Conservation (phyloP, 2,797 vertebrate genomes). For the Varecia variegata region DNA sequence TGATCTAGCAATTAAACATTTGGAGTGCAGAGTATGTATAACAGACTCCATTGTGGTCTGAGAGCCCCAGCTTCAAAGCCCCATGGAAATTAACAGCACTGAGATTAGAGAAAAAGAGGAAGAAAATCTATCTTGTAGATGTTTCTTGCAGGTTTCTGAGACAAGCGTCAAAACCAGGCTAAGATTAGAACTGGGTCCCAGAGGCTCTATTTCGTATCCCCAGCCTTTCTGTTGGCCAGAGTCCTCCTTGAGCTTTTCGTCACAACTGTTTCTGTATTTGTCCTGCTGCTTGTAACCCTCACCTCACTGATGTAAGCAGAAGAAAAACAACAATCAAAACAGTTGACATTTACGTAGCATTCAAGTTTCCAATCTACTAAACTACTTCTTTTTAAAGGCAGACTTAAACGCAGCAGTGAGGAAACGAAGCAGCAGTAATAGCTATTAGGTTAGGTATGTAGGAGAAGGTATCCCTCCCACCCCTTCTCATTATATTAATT, state of each 20-base stretch:
- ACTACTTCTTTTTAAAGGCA: conserved; percentile 41
- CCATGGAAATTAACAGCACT: conserved; percentile 28
- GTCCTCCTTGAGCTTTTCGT: conserved; percentile 33
- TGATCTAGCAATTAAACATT: conserved; percentile 44
- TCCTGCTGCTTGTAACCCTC: conserved; percentile 30
- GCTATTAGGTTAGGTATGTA: conserved; percentile 46
- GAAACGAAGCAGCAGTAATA: conserved; percentile 50
- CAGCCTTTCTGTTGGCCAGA: conserved; percentile 24
- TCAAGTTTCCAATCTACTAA: conserved; percentile 56
- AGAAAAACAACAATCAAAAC: conserved; percentile 55
- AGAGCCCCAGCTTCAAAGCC: conserved; percentile 30
- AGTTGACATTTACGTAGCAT: conserved; percentile 34
- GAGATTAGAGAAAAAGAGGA: conserved; percentile 31
- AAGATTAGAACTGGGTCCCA: conserved; percentile 61
- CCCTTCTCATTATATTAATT: conserved; percentile 63
- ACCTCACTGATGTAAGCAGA: conserved; percentile 62
- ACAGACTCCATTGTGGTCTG: conserved; percentile 37
- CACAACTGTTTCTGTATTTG: conserved; percentile 48
- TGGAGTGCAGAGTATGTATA: background rate
- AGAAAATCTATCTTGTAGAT: conserved; percentile 44
- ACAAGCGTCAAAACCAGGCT: conserved; percentile 54
- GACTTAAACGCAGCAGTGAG: conserved; percentile 34
- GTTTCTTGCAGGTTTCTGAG: conserved; percentile 54
- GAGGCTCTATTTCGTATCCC: conserved; percentile 28
- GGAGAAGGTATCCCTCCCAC: conserved; percentile 24